Evolutionary conservation across 2,888 invertebrate species (phyloP).

Genomic region (Elmis aenea): DNA sequence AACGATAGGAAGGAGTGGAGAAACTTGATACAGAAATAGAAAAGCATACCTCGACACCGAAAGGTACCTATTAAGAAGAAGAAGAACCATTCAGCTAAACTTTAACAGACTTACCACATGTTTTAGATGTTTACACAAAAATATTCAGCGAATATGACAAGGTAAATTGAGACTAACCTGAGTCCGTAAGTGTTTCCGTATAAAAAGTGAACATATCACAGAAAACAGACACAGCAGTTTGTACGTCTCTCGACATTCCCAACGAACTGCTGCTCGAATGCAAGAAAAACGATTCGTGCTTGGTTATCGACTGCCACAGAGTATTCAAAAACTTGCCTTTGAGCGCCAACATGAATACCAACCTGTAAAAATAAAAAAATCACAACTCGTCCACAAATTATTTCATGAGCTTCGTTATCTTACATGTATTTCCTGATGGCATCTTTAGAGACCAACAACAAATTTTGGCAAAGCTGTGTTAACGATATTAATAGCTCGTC

Average conservation of each 20-base stretch:
- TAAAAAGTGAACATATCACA: conserved; percentile 47
- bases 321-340: conserved; percentile 41
- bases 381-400: not conserved
- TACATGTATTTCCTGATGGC: conserved; percentile 83
- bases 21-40: too few relatives aligned
- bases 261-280: conserved; percentile 35
- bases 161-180: conserved; percentile 27
- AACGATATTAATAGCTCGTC: conserved; percentile 39
- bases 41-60: too few relatives aligned
- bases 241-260: conserved; percentile 39
- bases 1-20: too few relatives aligned
- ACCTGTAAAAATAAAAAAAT: conserved; percentile 29
- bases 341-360: conserved; percentile 42
- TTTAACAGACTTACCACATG: too few relatives aligned
- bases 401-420: conserved; percentile 23
- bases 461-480: conserved; percentile 70
- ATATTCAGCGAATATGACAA: not conserved
- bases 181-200: conserved; percentile 44
- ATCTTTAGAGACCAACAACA: conserved; percentile 74
- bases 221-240: conserved; percentile 42
- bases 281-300: conserved; percentile 29
- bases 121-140: too few relatives aligned
- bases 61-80: too few relatives aligned
- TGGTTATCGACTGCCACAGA: conserved; percentile 39
- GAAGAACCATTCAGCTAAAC: too few relatives aligned